phyloP scores from a whole-genome alignment of 2,888 invertebrate species.

The Drosophila histrio region DNA sequence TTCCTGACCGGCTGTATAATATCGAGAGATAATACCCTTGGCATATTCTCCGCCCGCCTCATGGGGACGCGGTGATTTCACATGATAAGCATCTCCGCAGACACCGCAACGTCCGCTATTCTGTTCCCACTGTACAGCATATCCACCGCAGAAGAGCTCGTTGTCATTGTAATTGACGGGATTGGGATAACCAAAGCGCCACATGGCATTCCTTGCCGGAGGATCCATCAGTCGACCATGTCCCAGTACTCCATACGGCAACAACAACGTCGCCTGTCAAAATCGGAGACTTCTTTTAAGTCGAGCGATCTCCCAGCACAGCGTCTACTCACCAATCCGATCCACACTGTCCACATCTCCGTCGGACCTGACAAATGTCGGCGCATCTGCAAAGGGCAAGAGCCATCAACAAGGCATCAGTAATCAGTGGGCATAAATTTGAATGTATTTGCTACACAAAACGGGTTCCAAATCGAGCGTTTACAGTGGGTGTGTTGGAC shows the following conservation, averaged over 20 bases:
- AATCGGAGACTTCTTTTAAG: not conserved
- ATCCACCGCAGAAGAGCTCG: constrained; percentile 96
- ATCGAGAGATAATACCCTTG: constrained; percentile 92
- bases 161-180: constrained; percentile 98
- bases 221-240: constrained; percentile 97
- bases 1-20: constrained; percentile 93
- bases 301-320: not conserved
- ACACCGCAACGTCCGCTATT: constrained; percentile 94
- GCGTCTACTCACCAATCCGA: constrained; percentile 53
- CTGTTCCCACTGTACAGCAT: constrained; percentile 94
- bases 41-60: constrained; percentile 95
- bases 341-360: constrained; percentile 38
- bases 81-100: constrained; percentile 94
- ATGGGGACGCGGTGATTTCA: constrained; percentile 90
- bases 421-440: constrained; percentile 38
- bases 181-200: constrained; percentile 97
- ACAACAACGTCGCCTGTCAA: constrained; percentile 12
- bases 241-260: constrained; percentile 85
- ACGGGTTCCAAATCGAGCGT: constrained; percentile 35
- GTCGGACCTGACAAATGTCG: constrained; percentile 37
- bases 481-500: constrained; percentile 31
- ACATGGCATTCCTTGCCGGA: constrained; percentile 96
- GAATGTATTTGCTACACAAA: constrained; percentile 36
- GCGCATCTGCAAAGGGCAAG: constrained; percentile 39
- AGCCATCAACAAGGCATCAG: constrained; percentile 13